Evolutionary conservation across 1,140 invertebrate species (phyloP).

Genomic region (Calliopsis andreniformis): DNA sequence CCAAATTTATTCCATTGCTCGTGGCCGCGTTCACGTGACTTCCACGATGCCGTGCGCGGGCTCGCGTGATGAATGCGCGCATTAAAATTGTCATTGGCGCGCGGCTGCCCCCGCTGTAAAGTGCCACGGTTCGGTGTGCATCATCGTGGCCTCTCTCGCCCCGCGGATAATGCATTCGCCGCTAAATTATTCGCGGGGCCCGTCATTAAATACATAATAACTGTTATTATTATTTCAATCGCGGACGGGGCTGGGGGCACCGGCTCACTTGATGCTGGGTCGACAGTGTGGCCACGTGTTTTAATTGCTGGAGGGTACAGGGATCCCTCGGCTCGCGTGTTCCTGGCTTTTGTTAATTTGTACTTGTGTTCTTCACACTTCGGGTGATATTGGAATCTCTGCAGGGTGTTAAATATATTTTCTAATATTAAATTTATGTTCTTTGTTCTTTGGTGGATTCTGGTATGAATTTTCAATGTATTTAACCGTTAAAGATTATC

Average conservation of each 20-base stretch:
- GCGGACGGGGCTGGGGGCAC: background rate
- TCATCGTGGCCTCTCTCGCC: background rate
- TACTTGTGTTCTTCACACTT: too few species aligned
- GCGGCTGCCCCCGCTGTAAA: conserved; percentile 19
- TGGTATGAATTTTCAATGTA: too few species aligned
- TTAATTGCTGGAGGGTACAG: background rate
- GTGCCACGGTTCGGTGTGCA: conserved; percentile 30
- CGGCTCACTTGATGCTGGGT: background rate
- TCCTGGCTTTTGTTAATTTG: too few species aligned
- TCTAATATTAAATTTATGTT: too few species aligned
- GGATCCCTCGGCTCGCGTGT: too few species aligned
- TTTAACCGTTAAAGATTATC: too few species aligned
- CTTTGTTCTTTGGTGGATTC: too few species aligned
- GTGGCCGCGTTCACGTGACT: conserved; percentile 52
- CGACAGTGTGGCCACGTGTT: background rate
- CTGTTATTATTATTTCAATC: conserved; percentile 39
- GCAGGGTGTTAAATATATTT: too few species aligned
- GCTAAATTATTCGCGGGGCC: conserved; percentile 38
- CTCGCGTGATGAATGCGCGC: conserved; percentile 68
- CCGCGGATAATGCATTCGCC: conserved; percentile 45
- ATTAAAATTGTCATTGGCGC: conserved; percentile 66
- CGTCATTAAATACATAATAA: conserved; percentile 54
- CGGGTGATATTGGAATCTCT: too few species aligned
- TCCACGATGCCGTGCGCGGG: conserved; percentile 56
- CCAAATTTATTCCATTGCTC: conserved; percentile 72